Conservation (phyloP, 1,140 invertebrate genomes). For the Nebria ingens region DNA sequence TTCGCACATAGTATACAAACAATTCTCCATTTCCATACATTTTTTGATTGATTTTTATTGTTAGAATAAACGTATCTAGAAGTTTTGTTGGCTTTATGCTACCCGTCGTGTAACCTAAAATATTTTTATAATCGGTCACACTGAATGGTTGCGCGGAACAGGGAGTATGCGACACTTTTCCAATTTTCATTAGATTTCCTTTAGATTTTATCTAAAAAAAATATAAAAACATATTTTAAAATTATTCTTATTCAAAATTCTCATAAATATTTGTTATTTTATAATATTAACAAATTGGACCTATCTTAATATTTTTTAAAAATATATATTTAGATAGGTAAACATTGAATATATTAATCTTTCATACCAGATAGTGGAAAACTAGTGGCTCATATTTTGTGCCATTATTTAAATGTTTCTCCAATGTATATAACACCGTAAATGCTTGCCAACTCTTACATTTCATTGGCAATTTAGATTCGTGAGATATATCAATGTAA, state of each 20-base stretch:
- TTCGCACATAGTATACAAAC: slow-evolving; percentile 13
- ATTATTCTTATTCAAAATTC: background rate
- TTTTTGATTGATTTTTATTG: slow-evolving; percentile 13
- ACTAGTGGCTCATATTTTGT: background rate
- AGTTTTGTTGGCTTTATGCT: slow-evolving; percentile 18
- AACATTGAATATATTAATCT: background rate
- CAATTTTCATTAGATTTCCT: background rate
- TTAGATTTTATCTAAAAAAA: slow-evolving; percentile 1
- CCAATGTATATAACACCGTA: slow-evolving; percentile 22
- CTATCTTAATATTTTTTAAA: too few relatives aligned
- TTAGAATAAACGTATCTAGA: slow-evolving; percentile 15
- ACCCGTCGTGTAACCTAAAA: slow-evolving; percentile 20
- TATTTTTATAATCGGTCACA: slow-evolving; percentile 13
- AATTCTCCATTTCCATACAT: slow-evolving; percentile 11
- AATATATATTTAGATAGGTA: too few relatives aligned
- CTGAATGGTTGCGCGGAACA: background rate
- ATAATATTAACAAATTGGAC: background rate
- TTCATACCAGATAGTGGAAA: background rate
- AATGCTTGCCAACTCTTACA: slow-evolving; percentile 22
- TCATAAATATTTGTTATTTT: background rate
- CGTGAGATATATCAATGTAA: slow-evolving; percentile 21
- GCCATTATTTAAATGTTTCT: slow-evolving; percentile 2
- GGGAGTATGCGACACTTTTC: background rate
- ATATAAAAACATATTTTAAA: too few relatives aligned
- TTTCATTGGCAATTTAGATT: slow-evolving; percentile 15